phyloP scores from a whole-genome alignment of 1,140 invertebrate species.

The Caenorhabditis latens region DNA sequence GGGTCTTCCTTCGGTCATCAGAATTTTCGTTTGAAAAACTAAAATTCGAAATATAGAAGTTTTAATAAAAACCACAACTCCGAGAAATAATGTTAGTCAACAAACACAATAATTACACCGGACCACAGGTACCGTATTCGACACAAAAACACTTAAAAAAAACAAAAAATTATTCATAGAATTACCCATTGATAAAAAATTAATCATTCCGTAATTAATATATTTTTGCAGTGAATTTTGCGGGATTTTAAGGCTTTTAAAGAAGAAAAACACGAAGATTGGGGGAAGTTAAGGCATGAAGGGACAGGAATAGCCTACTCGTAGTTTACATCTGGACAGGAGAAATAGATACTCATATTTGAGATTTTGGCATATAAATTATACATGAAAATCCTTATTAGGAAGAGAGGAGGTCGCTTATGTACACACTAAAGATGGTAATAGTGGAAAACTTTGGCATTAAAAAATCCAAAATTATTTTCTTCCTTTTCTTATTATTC shows the following conservation, averaged over 20 bases:
- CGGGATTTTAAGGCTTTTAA: neutral
- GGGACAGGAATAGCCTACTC: neutral
- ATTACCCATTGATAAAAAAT: conserved; percentile 11
- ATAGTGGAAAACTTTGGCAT: neutral
- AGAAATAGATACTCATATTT: neutral
- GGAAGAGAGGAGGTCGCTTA: neutral
- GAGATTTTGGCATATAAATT: conserved; percentile 25
- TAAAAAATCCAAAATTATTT: neutral
- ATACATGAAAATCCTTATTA: conserved; percentile 14
- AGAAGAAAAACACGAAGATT: conserved; percentile 7
- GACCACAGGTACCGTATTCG: neutral
- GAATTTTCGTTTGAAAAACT: neutral
- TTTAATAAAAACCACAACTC: neutral
- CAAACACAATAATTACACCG: conserved; percentile 7
- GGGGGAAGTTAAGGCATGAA: neutral
- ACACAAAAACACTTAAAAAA: neutral
- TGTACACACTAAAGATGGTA: neutral
- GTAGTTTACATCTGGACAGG: conserved; percentile 5
- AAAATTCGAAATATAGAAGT: neutral
- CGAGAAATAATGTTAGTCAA: neutral
- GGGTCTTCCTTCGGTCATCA: neutral
- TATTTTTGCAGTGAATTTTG: conserved; percentile 1
- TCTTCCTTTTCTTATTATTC: neutral
- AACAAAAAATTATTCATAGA: neutral
- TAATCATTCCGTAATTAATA: conserved; percentile 17